These are phyloP conservation scores for Bombus superbus DNA, from an alignment of 1,140 invertebrate species.

Conservation along the genomic window DNA sequence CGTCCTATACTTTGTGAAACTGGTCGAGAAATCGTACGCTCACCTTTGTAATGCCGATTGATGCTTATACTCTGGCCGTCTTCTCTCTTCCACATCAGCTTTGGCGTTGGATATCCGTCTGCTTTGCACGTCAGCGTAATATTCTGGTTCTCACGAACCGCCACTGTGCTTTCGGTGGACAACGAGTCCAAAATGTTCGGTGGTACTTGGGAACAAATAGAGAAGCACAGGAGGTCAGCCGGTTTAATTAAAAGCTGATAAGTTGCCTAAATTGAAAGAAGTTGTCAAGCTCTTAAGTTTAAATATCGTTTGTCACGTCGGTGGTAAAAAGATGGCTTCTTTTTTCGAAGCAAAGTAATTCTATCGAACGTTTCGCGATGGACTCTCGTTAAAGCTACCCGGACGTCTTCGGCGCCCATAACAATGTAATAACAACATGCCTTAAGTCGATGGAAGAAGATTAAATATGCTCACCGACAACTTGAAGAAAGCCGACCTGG, in stretches of 20 bases:
- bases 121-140: slow-evolving; percentile 94
- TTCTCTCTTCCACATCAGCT: slow-evolving; percentile 95
- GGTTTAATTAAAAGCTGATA: background rate
- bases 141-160: slow-evolving; percentile 94
- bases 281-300: background rate
- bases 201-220: slow-evolving; percentile 86
- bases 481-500: slow-evolving; percentile 96
- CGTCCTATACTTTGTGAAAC: no score
- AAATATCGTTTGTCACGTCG: no score
- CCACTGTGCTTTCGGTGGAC: slow-evolving; percentile 93
- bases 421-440: background rate
- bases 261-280: background rate
- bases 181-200: slow-evolving; percentile 94
- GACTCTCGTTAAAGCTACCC: background rate
- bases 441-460: slow-evolving; percentile 12
- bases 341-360: background rate
- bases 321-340: background rate
- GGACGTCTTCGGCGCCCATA: background rate
- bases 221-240: slow-evolving; percentile 56
- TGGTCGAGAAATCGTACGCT: slow-evolving; percentile 49
- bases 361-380: background rate
- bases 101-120: slow-evolving; percentile 93
- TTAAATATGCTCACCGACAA: slow-evolving; percentile 90
- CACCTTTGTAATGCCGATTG: slow-evolving; percentile 92
- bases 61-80: slow-evolving; percentile 92